Conservation (phyloP, 2,113 vertebrate species). For the Vulpes vulpes region DNA sequence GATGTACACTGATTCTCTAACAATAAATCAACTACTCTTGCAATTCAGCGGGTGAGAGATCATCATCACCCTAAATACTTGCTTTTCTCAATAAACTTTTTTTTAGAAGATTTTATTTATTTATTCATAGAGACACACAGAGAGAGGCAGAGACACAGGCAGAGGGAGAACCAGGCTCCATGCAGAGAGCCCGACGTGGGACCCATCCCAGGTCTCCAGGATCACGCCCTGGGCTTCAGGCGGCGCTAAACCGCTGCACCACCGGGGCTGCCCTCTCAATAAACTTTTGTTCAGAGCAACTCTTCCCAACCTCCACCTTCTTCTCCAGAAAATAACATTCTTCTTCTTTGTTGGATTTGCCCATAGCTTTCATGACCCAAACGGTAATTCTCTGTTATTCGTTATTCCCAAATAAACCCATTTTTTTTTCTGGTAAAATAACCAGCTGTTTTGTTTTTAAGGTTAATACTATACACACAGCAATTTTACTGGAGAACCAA, state of each 20-base stretch:
- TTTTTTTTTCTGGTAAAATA: background rate
- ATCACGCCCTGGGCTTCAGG: too few relatives aligned
- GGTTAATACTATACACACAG: background rate
- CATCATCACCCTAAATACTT: background rate
- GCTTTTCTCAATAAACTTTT: background rate
- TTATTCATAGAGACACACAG: too few relatives aligned
- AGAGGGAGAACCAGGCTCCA: too few relatives aligned
- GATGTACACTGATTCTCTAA: background rate
- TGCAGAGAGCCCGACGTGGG: too few relatives aligned
- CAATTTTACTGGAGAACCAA: background rate
- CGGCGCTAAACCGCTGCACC: too few relatives aligned
- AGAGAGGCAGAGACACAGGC: too few relatives aligned
- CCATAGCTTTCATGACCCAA: background rate
- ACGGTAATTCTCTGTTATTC: background rate
- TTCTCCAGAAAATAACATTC: background rate
- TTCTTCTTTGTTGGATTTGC: background rate
- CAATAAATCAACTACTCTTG: background rate
- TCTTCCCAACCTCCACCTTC: background rate
- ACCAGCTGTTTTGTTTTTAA: background rate
- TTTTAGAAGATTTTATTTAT: too few relatives aligned
- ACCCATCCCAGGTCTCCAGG: too few relatives aligned
- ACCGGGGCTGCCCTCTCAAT: too few relatives aligned
- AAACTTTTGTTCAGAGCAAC: background rate
- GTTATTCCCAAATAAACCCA: background rate
- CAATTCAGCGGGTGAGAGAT: background rate